Evolutionary conservation across 2,797 vertebrate genomes (phyloP), one percentile per base, ranked within the genome.

Genomic region (Florisuga fusca): DNA sequence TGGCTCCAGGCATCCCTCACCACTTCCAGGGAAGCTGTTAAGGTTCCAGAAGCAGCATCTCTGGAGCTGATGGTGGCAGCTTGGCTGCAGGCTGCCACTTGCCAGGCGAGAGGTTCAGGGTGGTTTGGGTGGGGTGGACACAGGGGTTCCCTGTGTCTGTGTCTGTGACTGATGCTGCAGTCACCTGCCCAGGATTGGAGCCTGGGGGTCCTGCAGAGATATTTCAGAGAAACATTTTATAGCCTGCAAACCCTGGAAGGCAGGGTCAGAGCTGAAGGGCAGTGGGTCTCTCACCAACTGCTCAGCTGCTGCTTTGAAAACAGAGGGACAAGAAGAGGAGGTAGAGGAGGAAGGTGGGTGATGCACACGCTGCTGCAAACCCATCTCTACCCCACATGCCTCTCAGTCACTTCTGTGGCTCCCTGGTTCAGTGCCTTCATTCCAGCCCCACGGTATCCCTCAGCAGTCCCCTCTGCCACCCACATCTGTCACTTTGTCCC

Each of bases 1-100:
- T 12, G 29, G 64, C 9, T 15, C 0, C 82, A 18, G n/a, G 12
- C 73, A 33, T 1, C 57, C 43, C 1, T 0, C 53, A 71, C 50
- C 6, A 2, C 10, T 66, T 9, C 16, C 43, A 10, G 57, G 59
- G 84, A 26, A 74, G 63, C 0, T 3, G n/a, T 21, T 46, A 27
- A 27, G 23, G 43, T 38, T 29, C 9, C 2, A 1, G 62, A 59
- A 92, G 61, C 43, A 5, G 51, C 36, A 50, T 69, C 45, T 8
- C 12, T 5, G 14, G n/a, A 34, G 41, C 11, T 12, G 43, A 16
- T 41, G 33, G 17, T 3, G 0, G 2, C 31, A 29, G 68, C 36
- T 58, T 31, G 57, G 57, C 50, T 1, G 0, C 5, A 1, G 41
- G 69, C 51, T 31, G 31, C 34, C 31, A 5, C 22, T 54, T 46